Conservation (phyloP, 2,888 invertebrate genomes). For the Stramonita haemastoma region DNA sequence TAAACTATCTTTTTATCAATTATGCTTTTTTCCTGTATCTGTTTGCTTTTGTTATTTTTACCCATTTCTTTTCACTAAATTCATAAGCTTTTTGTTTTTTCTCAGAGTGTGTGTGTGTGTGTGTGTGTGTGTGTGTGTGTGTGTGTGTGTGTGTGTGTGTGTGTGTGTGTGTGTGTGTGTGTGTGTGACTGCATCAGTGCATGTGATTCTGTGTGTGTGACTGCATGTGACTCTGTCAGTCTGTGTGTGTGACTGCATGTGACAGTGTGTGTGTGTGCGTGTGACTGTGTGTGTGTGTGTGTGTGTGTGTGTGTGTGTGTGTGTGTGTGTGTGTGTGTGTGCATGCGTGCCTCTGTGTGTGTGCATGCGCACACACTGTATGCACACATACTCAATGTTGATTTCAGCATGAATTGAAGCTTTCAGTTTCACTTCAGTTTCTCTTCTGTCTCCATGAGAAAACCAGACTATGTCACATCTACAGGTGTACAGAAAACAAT, state of each 20-base stretch:
- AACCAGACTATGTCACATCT: no score
- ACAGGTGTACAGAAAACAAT: no score
- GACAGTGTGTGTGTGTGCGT: not conserved
- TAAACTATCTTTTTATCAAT: no score
- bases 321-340: not conserved
- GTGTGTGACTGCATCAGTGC: not conserved
- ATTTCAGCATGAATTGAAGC: no score
- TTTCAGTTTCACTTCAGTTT: no score
- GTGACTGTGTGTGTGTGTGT: constrained; percentile 1
- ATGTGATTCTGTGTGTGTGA: not conserved
- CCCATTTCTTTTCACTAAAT: no score
- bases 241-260: not conserved
- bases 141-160: not conserved
- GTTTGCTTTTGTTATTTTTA: no score
- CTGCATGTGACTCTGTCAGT: not conserved
- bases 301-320: constrained; percentile 10
- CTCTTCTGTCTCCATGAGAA: no score
- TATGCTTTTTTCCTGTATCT: no score
- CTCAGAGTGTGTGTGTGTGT: not conserved
- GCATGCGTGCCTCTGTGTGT: not conserved
- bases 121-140: constrained; percentile 3
- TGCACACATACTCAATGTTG: no score
- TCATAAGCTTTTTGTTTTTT: not conserved
- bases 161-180: not conserved
- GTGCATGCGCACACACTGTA: no score